Evolutionary conservation across 2,797 vertebrate species (phyloP).

Genomic region (Ammospiza maritima): DNA sequence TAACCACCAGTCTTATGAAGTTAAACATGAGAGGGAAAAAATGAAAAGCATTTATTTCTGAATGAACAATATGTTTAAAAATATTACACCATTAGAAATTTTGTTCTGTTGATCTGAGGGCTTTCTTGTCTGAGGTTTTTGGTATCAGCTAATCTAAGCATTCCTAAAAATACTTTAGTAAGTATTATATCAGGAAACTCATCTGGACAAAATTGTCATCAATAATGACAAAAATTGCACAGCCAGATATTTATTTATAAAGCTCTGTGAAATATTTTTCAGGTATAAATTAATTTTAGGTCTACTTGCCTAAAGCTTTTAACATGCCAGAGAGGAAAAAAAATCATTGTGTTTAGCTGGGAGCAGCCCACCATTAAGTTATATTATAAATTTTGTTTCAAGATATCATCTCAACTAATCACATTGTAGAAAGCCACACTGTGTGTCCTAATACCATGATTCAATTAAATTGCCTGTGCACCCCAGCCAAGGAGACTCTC

Average conservation of each 20-base stretch:
- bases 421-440: not conserved
- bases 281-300: not conserved
- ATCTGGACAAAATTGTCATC: not conserved
- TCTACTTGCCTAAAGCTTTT: not conserved
- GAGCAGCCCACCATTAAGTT: not conserved
- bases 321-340: not conserved
- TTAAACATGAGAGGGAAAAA: not conserved
- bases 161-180: not conserved
- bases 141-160: not conserved
- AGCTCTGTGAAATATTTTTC: not conserved
- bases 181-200: not conserved
- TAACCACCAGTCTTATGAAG: not conserved
- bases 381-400: not conserved
- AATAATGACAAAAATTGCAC: not conserved
- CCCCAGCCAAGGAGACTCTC: not conserved
- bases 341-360: not conserved
- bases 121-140: not conserved
- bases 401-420: not conserved
- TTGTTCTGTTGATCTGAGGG: not conserved
- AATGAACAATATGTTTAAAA: not conserved
- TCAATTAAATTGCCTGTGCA: not conserved
- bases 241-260: not conserved
- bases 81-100: not conserved
- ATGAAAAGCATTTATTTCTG: not conserved
- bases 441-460: not conserved